Conservation (phyloP, 1,140 invertebrate genomes). For the Dinoponera quadriceps region DNA sequence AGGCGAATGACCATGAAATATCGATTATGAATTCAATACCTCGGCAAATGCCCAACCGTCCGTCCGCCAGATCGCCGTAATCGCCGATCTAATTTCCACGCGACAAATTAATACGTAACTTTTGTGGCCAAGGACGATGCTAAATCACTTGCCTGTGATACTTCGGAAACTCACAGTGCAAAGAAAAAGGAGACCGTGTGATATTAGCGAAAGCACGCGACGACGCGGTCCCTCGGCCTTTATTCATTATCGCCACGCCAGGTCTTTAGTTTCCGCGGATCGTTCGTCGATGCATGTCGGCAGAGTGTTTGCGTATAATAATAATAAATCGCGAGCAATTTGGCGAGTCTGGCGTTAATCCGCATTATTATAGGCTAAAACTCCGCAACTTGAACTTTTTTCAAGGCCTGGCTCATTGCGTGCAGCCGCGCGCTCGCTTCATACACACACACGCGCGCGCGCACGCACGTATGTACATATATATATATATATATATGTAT, state of each 20-base stretch:
- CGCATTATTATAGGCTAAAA: constrained; percentile 9
- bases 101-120: neutral
- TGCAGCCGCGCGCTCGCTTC: neutral
- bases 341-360: constrained; percentile 20
- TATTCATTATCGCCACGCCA: constrained; percentile 32
- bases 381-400: constrained; percentile 15
- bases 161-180: neutral
- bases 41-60: too few relatives aligned
- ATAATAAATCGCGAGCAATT: constrained; percentile 17
- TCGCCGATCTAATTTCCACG: neutral
- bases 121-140: neutral
- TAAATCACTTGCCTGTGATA: neutral
- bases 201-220: constrained; percentile 44
- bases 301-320: constrained; percentile 36
- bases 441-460: too few relatives aligned
- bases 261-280: constrained; percentile 11
- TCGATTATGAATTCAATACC: neutral
- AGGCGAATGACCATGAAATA: too few relatives aligned
- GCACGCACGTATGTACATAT: too few relatives aligned
- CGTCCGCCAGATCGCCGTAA: neutral
- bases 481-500: too few relatives aligned
- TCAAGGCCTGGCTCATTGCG: constrained; percentile 13
- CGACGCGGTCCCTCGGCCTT: neutral
- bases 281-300: constrained; percentile 3
- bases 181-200: neutral